Evolutionary conservation across 2,888 invertebrate species (phyloP), one percentile per base, ranked within the genome.

Genomic region (Ectemnius continuus): DNA sequence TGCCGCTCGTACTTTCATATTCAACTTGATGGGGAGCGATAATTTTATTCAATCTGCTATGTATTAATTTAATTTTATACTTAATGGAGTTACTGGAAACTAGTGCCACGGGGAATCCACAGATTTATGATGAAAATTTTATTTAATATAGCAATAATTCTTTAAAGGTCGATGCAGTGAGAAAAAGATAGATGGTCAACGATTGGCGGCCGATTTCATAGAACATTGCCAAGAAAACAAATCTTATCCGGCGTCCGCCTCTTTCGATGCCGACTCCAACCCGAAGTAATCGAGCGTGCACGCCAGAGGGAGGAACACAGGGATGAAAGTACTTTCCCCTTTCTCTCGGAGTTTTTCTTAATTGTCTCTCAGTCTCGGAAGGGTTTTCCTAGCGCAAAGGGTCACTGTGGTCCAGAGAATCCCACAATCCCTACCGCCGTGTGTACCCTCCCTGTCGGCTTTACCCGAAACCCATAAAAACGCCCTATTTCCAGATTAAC

Each of bases 401-500:
- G 18, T 59, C 60, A 67, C 23, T 63, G 11, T 62, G 75, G 80
- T 80, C 23, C 23, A 23, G 23, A 23, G 23, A 23, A 23, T 23
- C 75, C 77, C 76, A 68, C 76, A 80, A 79, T 81, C 78, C 77
- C 83, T 85, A 76, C 66, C 61, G 61, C 72, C 57, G 59, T 45
- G 59, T 52, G 46, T 28, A 58, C 61, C 67, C 52, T 64, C 57
- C 47, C 23, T 48, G 18, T 59, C 52, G 36, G 68, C 60, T 73
- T 71, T 65, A 64, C 65, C 64, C 52, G 45, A 75, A 75, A 67
- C 63, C 79, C 79, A 81, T 81, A 83, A 83, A 80, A 81, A 74
- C 67, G 73, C 83, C 78, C 82, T 75, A 75, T 84, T 85, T 86
- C 70, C 61, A 85, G 79, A 83, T 86, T 84, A 85, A 85, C 84